Conservation (phyloP, 2,888 invertebrate genomes). For the Aromia moschata region DNA sequence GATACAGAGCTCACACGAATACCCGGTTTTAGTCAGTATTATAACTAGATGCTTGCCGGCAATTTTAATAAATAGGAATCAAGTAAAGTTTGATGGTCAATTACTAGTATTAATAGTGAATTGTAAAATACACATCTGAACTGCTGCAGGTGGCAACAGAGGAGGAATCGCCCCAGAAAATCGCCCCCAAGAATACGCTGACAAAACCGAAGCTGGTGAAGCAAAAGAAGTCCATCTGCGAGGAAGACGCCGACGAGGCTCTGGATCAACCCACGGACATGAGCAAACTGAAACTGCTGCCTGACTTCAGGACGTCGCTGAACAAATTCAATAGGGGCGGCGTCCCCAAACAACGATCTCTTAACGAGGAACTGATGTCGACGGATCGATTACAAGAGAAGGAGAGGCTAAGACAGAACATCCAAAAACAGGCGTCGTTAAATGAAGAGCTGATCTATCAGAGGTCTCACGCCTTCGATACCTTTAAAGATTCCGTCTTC, state of each 20-base stretch:
- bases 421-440: conserved; percentile 88
- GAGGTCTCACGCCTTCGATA: conserved; percentile 73
- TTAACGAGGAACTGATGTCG: conserved; percentile 90
- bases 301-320: conserved; percentile 70
- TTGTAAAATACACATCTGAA: too few species aligned
- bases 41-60: too few species aligned
- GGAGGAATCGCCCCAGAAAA: not conserved
- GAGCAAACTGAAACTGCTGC: conserved; percentile 67
- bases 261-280: conserved; percentile 76
- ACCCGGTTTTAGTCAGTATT: too few species aligned
- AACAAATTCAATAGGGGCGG: conserved; percentile 60
- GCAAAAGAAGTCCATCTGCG: conserved; percentile 85
- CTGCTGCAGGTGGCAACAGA: too few species aligned
- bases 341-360: conserved; percentile 83
- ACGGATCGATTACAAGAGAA: conserved; percentile 86
- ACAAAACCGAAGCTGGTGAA: conserved; percentile 79
- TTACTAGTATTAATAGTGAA: too few species aligned
- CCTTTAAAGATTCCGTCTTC: conserved; percentile 77
- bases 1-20: too few species aligned
- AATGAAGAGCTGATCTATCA: conserved; percentile 86
- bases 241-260: conserved; percentile 74
- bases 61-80: too few species aligned
- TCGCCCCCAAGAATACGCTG: conserved; percentile 47
- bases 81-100: too few species aligned
- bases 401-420: conserved; percentile 81